Conservation (phyloP, 2,797 vertebrate species). For the Macroramphosus scolopax region DNA sequence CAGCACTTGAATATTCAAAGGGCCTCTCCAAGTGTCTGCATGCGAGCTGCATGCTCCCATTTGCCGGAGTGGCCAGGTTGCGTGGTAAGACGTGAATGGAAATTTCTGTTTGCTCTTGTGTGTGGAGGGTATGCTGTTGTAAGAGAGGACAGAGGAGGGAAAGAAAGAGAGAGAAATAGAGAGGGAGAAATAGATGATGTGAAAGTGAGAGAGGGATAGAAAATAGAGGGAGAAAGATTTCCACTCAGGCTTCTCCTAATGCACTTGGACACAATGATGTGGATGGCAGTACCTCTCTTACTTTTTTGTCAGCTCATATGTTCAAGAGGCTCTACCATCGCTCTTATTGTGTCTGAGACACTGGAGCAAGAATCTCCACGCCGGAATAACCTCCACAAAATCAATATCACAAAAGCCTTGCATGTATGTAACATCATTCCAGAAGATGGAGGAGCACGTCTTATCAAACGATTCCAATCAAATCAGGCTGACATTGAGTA, state of each 20-base stretch:
- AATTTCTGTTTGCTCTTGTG: slow-evolving; percentile 74
- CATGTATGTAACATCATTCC: slow-evolving; percentile 8
- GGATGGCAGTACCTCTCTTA: slow-evolving; percentile 61
- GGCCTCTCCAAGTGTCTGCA: slow-evolving; percentile 75
- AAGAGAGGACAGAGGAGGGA: slow-evolving; percentile 39
- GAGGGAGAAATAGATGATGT: slow-evolving; percentile 25
- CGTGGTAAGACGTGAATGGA: slow-evolving; percentile 74
- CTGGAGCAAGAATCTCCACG: slow-evolving; percentile 41
- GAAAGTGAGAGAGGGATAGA: slow-evolving; percentile 41
- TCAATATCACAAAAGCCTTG: slow-evolving; percentile 28
- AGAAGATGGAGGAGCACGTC: slow-evolving; percentile 1
- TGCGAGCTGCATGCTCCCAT: slow-evolving; percentile 75
- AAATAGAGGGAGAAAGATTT: slow-evolving; percentile 53
- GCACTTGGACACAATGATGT: slow-evolving; percentile 68
- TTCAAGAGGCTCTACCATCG: slow-evolving; percentile 72
- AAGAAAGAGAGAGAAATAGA: slow-evolving; percentile 20
- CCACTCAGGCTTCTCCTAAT: slow-evolving; percentile 66
- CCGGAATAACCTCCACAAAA: slow-evolving; percentile 42
- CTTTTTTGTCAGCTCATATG: slow-evolving; percentile 73
- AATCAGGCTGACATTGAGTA: too few species aligned
- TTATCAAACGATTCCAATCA: slow-evolving; percentile 7
- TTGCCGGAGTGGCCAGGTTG: slow-evolving; percentile 66
- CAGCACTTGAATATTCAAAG: slow-evolving; percentile 80
- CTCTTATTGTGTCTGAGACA: slow-evolving; percentile 41
- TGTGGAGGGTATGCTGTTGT: slow-evolving; percentile 67